These are phyloP conservation scores for Hippocampus mohnikei DNA, from an alignment of 2,113 vertebrate genomes.

Conservation along the genomic window DNA sequence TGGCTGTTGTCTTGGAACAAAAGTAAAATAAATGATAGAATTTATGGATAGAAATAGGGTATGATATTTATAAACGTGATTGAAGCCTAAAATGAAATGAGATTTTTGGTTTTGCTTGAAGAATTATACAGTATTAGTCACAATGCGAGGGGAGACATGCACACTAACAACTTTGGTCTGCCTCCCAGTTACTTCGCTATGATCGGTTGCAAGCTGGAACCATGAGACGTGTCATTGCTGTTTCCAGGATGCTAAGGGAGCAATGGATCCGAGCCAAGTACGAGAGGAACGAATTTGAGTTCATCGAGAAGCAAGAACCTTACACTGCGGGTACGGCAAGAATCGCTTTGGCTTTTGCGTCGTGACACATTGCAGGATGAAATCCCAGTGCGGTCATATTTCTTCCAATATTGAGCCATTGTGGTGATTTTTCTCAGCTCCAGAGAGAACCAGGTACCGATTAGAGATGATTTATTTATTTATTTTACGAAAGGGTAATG, in stretches of 20 bases:
- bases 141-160: too few relatives aligned
- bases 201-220: neutral
- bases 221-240: neutral
- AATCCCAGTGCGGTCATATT: neutral
- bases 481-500: too few relatives aligned
- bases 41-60: too few relatives aligned
- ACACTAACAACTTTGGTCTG: neutral
- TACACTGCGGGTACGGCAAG: conserved; percentile 87
- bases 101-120: too few relatives aligned
- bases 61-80: too few relatives aligned
- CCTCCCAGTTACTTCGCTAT: neutral
- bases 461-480: too few relatives aligned
- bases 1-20: too few relatives aligned
- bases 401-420: neutral
- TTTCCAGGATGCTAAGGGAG: conserved; percentile 84
- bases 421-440: neutral
- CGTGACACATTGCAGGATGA: neutral
- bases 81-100: too few relatives aligned
- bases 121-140: too few relatives aligned
- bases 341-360: neutral
- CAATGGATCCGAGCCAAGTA: conserved; percentile 98
- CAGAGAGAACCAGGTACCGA: too few relatives aligned
- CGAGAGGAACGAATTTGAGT: conserved; percentile 88
- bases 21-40: too few relatives aligned
- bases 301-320: conserved; percentile 89